Percentiles rank a stretch among this genome's conserved stretches.
These are phyloP conservation scores for Sebastes dallii DNA, from an alignment of 2,797 vertebrate genomes.

Conservation along the genomic window DNA sequence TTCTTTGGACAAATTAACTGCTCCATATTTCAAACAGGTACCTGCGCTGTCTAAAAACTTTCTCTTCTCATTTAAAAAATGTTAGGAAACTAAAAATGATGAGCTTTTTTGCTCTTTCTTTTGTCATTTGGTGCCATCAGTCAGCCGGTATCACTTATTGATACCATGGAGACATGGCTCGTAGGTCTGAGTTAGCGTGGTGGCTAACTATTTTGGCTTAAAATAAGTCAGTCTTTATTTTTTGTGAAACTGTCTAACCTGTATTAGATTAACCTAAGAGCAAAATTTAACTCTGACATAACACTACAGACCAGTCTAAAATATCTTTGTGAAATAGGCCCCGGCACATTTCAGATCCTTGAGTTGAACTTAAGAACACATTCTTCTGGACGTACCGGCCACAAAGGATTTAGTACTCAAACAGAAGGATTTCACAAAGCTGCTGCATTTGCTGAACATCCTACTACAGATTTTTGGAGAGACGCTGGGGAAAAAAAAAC, in stretches of 20 bases:
- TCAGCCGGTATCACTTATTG: not conserved
- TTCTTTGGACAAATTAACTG: not conserved
- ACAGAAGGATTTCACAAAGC: not conserved
- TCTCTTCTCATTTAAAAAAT: not conserved
- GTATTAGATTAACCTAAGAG: too few relatives aligned
- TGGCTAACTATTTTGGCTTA: not conserved
- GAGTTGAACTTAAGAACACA: not conserved
- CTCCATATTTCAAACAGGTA: not conserved
- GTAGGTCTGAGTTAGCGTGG: not conserved
- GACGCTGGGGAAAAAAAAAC: not conserved
- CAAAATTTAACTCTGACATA: not conserved
- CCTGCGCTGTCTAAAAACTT: not conserved
- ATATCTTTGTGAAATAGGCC: not conserved
- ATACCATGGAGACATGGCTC: not conserved
- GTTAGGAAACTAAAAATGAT: not conserved
- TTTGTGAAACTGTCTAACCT: not conserved
- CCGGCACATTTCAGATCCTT: not conserved
- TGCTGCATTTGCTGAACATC: not conserved
- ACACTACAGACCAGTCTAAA: not conserved
- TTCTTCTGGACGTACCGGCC: not conserved
- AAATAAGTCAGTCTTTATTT: not conserved
- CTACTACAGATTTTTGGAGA: not conserved
- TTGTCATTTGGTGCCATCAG: not conserved
- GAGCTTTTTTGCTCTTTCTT: not conserved
- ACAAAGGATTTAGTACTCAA: not conserved